Evolutionary conservation across 2,888 invertebrate species (phyloP).

Genomic region (Platycnemis pennipes): DNA sequence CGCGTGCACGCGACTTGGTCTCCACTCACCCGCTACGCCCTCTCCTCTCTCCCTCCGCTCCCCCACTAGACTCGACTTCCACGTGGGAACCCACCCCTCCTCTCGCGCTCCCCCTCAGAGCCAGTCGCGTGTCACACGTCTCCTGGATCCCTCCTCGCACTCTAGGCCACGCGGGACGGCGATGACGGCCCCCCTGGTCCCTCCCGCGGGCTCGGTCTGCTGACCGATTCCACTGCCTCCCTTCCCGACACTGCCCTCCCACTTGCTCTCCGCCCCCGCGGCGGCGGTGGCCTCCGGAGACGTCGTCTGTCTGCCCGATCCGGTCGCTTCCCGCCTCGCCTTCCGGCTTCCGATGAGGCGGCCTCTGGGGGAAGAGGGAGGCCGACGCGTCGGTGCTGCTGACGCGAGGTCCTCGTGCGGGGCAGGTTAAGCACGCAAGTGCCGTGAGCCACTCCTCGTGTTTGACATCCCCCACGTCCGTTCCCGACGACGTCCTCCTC

Average conservation of each 20-base stretch:
- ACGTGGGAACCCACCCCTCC: background rate
- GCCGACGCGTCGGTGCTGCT: background rate
- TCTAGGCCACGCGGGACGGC: background rate
- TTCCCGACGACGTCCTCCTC: background rate
- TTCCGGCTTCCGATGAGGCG: slow-evolving; percentile 1
- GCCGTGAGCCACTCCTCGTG: background rate
- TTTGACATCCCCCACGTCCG: background rate
- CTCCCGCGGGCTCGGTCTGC: background rate
- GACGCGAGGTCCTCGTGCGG: background rate
- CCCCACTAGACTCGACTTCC: background rate
- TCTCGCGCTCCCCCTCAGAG: background rate
- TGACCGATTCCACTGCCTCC: background rate
- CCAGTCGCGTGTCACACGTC: background rate
- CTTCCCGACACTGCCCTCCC: background rate
- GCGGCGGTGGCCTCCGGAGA: background rate
- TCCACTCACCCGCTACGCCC: background rate
- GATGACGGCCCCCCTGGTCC: background rate
- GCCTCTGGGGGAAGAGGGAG: background rate
- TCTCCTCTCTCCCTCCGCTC: background rate
- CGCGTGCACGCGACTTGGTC: background rate
- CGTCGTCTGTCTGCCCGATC: background rate
- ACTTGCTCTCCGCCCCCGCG: background rate
- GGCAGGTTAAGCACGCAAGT: background rate
- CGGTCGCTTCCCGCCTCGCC: background rate
- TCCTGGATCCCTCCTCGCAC: background rate